Base-by-base conservation (phyloP, 2,888 invertebrate species). In the Polymixis lichenea region DNA sequence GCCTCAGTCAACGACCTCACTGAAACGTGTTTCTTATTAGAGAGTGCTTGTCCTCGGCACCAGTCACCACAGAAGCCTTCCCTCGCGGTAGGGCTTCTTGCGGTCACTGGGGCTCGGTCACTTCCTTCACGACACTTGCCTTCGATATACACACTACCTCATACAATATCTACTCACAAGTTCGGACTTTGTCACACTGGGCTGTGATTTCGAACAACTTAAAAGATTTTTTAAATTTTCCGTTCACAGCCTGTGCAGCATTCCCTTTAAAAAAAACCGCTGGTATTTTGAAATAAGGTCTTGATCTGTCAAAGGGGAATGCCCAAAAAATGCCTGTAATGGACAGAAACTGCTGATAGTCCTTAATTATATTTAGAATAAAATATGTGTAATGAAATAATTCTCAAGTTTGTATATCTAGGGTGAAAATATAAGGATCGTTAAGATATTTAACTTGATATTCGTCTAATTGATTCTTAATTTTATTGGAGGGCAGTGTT, bases 1-100 rank as follows among this genome's bases (percentile, higher is more conserved):
- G 66, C 13, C 65, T 53, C 86, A 82, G 89, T 86, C 88, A 85
- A 70, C 76, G 87, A 88, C 89, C 87, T 81, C 77, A 75, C 17
- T 71, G 61, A 86, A 89, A 89, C 89, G 86, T 85, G 83, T 86
- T 85, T 85, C 76, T 83, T 80, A 82, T 83, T 87, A 90, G 90
- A 86, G 82, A 81, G 90, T 89, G 88, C 86, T 74, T 87, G 92
- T 89, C 90, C 89, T 87, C 87, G 89, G 88, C 84, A 73, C 46
- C 76, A 60, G 58, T 46, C 87, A 88, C 88, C 88, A 90, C 90
- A 90, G 90, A 91, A 91, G 90, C 90, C 88, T 73, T 83, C 86
- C 86, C 78, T 82, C 78, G 75, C 74, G 71, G 92, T 92, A 89
- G 88, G 96, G 96, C 95, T 96, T 96, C 96, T 92, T 95, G 96